These are phyloP conservation scores for Lepus timidus DNA, from an alignment of 2,113 vertebrate genomes.

Conservation along the genomic window DNA sequence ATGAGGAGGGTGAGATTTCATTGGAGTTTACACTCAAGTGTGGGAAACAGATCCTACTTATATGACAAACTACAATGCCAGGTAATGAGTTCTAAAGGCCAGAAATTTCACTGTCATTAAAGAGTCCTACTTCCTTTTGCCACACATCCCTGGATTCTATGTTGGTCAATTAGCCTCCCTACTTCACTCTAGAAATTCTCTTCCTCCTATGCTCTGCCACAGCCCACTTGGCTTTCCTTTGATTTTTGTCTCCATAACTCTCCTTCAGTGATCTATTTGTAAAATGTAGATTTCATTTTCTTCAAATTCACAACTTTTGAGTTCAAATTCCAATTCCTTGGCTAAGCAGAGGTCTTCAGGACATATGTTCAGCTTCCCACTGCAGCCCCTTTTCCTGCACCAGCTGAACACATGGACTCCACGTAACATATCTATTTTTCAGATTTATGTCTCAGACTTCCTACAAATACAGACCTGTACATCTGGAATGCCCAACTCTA, in stretches of 20 bases:
- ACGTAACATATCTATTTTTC: background rate
- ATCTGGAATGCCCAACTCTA: background rate
- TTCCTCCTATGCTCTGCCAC: background rate
- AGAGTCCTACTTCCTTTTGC: background rate
- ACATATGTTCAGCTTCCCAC: background rate
- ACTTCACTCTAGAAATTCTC: background rate
- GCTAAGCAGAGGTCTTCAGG: background rate
- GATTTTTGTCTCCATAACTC: background rate
- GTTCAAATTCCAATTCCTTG: background rate
- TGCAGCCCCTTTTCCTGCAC: background rate
- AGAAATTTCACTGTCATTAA: background rate
- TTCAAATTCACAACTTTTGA: conserved; percentile 34
- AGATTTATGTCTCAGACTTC: background rate
- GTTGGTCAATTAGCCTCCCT: background rate
- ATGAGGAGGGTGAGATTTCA: background rate
- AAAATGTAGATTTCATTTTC: conserved; percentile 11
- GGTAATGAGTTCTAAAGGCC: background rate
- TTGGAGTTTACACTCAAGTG: background rate
- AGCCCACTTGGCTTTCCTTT: background rate
- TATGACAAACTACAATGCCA: background rate
- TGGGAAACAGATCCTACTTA: background rate
- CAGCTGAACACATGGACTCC: background rate
- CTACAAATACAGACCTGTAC: background rate
- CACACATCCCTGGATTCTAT: background rate
- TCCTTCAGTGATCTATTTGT: conserved; percentile 10